A percentile compares a stretch with the other conserved stretches of the same genome.
phyloP scores from a whole-genome alignment of 2,888 invertebrate species.

The Prenolepis imparis region DNA sequence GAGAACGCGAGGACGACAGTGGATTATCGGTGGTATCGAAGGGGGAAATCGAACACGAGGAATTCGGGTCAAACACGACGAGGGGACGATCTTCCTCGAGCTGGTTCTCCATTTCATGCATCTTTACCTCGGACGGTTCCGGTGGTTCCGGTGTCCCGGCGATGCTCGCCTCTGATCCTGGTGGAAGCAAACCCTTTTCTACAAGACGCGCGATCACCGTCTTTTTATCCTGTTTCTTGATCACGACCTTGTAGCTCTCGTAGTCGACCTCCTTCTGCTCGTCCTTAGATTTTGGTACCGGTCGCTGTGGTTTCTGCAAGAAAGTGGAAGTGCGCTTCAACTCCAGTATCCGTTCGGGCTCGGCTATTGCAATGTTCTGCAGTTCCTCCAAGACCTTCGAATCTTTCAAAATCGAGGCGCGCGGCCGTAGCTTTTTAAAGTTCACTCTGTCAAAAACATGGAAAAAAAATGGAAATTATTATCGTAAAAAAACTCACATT shows the following conservation, averaged over 20 bases:
- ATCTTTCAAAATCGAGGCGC: constrained; percentile 89
- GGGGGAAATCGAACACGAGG: constrained; percentile 20
- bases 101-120: constrained; percentile 63
- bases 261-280: constrained; percentile 67
- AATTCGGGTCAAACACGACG: constrained; percentile 30
- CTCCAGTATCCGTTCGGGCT: constrained; percentile 80
- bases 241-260: constrained; percentile 82
- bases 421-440: constrained; percentile 90
- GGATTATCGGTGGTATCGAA: constrained; percentile 15
- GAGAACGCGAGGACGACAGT: background rate
- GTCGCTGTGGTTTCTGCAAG: constrained; percentile 91
- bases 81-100: constrained; percentile 55
- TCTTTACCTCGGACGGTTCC: constrained; percentile 78
- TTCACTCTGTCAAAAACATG: constrained; percentile 87
- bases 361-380: constrained; percentile 80
- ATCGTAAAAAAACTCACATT: background rate
- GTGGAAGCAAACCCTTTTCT: constrained; percentile 81
- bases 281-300: constrained; percentile 87
- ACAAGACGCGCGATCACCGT: constrained; percentile 81
- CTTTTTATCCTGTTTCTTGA: constrained; percentile 83
- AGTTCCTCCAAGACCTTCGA: constrained; percentile 90
- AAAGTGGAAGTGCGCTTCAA: constrained; percentile 89
- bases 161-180: constrained; percentile 65
- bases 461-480: constrained; percentile 3
- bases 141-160: constrained; percentile 78